phyloP scores from a whole-genome alignment of 2,888 invertebrate genomes.

The Trissoscelio sp. region DNA sequence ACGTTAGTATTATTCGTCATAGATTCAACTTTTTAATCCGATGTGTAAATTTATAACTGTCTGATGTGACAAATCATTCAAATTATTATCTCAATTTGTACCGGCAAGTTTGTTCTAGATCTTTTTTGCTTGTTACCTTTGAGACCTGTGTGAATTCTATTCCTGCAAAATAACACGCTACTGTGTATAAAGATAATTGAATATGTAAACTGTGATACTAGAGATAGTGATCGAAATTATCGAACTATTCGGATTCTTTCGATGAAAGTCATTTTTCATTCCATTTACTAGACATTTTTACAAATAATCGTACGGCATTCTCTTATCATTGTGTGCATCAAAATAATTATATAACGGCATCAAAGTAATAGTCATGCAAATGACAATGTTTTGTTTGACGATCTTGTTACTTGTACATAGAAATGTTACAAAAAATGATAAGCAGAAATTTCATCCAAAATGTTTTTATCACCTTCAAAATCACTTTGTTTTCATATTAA shows the following conservation, averaged over 20 bases:
- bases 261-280: slow-evolving; percentile 4
- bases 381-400: not conserved
- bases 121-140: slow-evolving; percentile 1
- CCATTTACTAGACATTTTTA: slow-evolving; percentile 8
- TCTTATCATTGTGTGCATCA: slow-evolving; percentile 27
- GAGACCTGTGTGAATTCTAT: not conserved
- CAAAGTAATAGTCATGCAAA: slow-evolving; percentile 24
- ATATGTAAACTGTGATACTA: slow-evolving; percentile 28
- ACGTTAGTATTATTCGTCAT: too few species aligned
- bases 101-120: slow-evolving; percentile 3
- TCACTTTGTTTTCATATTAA: too few species aligned
- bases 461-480: too few species aligned
- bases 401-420: not conserved
- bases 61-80: slow-evolving; percentile 7
- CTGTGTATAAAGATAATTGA: slow-evolving; percentile 24
- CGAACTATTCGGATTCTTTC: slow-evolving; percentile 8
- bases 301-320: slow-evolving; percentile 14
- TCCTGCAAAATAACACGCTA: not conserved
- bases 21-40: too few species aligned
- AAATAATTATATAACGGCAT: slow-evolving; percentile 18
- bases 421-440: too few species aligned
- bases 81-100: slow-evolving; percentile 8
- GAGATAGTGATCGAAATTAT: slow-evolving; percentile 22
- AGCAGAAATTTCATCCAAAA: too few species aligned
- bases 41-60: not conserved